Percentiles rank a stretch among this genome's conserved stretches.
Evolutionary conservation across 2,888 invertebrate species (phyloP).

Genomic region (Limnephilus auricula): DNA sequence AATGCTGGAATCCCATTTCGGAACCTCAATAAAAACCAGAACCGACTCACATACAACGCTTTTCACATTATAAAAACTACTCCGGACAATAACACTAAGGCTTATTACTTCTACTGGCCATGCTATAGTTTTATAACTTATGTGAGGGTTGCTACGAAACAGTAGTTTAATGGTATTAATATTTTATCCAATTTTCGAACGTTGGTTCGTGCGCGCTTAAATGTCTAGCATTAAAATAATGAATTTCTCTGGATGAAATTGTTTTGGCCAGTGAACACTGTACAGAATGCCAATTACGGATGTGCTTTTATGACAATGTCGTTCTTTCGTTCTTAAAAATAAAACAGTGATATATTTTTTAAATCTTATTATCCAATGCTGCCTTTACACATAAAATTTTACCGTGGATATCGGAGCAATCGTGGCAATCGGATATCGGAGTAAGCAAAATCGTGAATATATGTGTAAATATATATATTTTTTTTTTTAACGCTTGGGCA

Average conservation of each 20-base stretch:
- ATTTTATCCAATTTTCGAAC: neutral
- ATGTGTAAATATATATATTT: too few relatives aligned
- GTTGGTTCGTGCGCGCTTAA: neutral
- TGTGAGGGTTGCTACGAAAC: neutral
- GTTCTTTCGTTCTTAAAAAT: too few relatives aligned
- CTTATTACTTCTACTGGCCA: neutral
- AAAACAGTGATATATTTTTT: too few relatives aligned
- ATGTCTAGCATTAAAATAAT: neutral
- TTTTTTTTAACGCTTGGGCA: too few relatives aligned
- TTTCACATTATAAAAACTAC: constrained; percentile 24
- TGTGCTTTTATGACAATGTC: too few relatives aligned
- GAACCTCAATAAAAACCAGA: neutral
- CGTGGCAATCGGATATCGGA: too few relatives aligned
- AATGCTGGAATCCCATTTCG: constrained; percentile 14
- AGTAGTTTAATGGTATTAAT: neutral
- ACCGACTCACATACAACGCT: neutral
- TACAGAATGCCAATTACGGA: neutral
- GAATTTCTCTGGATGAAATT: neutral
- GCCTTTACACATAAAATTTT: too few relatives aligned
- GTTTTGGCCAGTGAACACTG: neutral
- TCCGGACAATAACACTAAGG: neutral
- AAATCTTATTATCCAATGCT: too few relatives aligned
- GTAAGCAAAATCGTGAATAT: too few relatives aligned
- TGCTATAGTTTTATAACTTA: neutral
- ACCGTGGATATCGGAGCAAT: too few relatives aligned